Base-by-base conservation (phyloP, 1,140 invertebrate species). In the Pemphigus obesinymphae region DNA sequence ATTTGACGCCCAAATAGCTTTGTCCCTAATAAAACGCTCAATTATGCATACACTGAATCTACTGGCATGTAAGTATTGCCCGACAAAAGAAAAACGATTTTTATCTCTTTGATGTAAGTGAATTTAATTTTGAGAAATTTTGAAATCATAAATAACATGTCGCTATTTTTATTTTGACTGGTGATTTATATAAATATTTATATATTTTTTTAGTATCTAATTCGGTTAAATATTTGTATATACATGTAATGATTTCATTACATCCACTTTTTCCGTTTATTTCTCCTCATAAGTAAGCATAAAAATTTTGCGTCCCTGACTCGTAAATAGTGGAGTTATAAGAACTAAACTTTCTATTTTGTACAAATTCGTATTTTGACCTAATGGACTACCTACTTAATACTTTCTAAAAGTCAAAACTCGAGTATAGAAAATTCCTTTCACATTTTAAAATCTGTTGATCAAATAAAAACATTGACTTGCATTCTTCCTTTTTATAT, bases 1-100 rank as follows among this genome's bases (percentile, higher is more conserved):
- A 78, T 43, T 84, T 75, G 68, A 73, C 43, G 82, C 82, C 63
- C 81, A 81, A 72, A 83, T 50, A 82, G 78, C 66, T 55, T 78
- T 78, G n/a, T n/a, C n/a, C n/a, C n/a, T n/a, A n/a, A 78, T 20
- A 78, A 23, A 26, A 31, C 34, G 43, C 4, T 78, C 75, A 10
- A 78, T 78, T 31, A 45, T 53, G 43, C 75, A 58, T 78, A 50
- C 8, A n/a, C n/a, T n/a, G n/a, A n/a, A n/a, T n/a, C n/a, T n/a
- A n/a, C n/a, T n/a, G n/a, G n/a, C n/a, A n/a, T n/a, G n/a, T n/a
- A n/a, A n/a, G n/a, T n/a, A n/a, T n/a, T n/a, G n/a, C n/a, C n/a
- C n/a, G n/a, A n/a, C n/a, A n/a, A n/a, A n/a, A n/a, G n/a, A n/a
- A n/a, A n/a, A n/a, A n/a, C n/a, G n/a, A n/a, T n/a, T n/a, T n/a